These are phyloP conservation scores for Silurus lanzhouensis DNA, from an alignment of 2,797 vertebrate genomes.

Conservation along the genomic window DNA sequence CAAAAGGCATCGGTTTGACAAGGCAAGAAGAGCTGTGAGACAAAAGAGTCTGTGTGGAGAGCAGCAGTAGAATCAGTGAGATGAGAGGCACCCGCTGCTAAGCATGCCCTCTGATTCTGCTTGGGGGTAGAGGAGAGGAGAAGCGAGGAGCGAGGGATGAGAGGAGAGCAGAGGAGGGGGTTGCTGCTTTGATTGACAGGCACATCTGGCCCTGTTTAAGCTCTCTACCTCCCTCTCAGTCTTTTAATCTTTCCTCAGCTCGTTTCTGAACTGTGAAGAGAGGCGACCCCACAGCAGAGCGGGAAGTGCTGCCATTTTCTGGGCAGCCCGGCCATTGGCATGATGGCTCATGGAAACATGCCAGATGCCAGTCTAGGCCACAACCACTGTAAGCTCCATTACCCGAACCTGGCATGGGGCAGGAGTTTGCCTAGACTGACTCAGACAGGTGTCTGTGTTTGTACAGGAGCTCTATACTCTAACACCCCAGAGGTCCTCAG, in stretches of 20 bases:
- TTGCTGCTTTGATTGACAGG: conserved; percentile 64
- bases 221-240: conserved; percentile 57
- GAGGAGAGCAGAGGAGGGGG: conserved; percentile 18
- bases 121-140: conserved; percentile 23
- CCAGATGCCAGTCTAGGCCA: conserved; percentile 50
- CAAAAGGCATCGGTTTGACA: conserved; percentile 61
- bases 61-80: conserved; percentile 52
- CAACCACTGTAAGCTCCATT: conserved; percentile 45
- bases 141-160: conserved; percentile 17
- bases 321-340: conserved; percentile 49
- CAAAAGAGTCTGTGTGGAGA: conserved; percentile 52
- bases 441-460: conserved; percentile 50
- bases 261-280: conserved; percentile 54
- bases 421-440: conserved; percentile 35
- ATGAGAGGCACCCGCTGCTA: conserved; percentile 43
- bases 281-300: conserved; percentile 44
- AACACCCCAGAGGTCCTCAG: conserved; percentile 36
- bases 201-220: conserved; percentile 66
- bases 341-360: conserved; percentile 38
- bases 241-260: conserved; percentile 62
- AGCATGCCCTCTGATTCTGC: conserved; percentile 18
- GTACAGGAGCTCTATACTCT: conserved; percentile 40
- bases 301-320: conserved; percentile 53
- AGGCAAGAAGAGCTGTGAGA: conserved; percentile 52
- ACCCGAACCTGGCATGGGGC: conserved; percentile 45